These are phyloP conservation scores for Solea senegalensis DNA, from an alignment of 2,113 vertebrate genomes.

Conservation along the genomic window DNA sequence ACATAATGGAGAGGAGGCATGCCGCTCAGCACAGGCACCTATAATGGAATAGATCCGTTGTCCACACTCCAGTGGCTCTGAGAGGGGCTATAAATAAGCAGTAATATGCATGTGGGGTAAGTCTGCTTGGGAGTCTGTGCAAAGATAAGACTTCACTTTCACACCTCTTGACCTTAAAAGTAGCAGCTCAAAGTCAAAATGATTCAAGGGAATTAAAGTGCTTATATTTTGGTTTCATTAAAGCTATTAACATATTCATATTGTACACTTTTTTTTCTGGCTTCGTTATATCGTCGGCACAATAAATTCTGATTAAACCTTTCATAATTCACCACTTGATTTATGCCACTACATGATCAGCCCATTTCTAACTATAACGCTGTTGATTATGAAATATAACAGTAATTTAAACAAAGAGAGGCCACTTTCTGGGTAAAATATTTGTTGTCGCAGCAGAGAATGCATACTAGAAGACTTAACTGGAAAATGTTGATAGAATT, in stretches of 20 bases:
- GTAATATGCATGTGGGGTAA: slow-evolving; percentile 34
- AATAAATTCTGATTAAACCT: too few relatives aligned
- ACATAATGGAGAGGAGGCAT: slow-evolving; percentile 18
- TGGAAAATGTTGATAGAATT: too few relatives aligned
- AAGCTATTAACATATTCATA: background rate
- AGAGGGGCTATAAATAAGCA: slow-evolving; percentile 45
- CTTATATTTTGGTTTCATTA: background rate
- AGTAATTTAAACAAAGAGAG: too few relatives aligned
- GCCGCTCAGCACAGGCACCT: slow-evolving; percentile 17
- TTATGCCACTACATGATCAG: too few relatives aligned
- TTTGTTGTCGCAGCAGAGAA: too few relatives aligned
- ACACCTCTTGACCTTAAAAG: slow-evolving; percentile 36
- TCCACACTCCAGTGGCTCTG: slow-evolving; percentile 36
- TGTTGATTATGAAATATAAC: too few relatives aligned
- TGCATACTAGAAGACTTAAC: too few relatives aligned
- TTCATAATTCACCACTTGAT: too few relatives aligned
- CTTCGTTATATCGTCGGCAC: too few relatives aligned
- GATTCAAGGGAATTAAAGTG: background rate
- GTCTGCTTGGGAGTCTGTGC: background rate
- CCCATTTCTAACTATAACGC: too few relatives aligned
- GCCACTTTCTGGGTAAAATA: too few relatives aligned
- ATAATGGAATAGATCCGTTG: slow-evolving; percentile 40
- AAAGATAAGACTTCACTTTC: slow-evolving; percentile 36
- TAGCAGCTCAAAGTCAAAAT: slow-evolving; percentile 22
- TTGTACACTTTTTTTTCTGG: too few relatives aligned